Evolutionary conservation across 1,140 invertebrate genomes (phyloP).

Genomic region (Gerris buenoi): DNA sequence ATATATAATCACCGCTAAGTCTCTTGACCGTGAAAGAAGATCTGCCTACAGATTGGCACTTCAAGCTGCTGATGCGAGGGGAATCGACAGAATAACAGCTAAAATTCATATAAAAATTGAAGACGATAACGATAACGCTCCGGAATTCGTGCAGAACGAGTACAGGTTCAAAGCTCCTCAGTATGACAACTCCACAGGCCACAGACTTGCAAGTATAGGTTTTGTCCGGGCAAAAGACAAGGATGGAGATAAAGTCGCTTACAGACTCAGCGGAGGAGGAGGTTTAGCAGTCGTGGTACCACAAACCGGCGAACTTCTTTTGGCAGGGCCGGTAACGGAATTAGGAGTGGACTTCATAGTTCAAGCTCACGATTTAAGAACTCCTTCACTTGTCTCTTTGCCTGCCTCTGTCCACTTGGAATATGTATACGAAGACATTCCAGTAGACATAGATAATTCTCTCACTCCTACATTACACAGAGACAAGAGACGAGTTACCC

Average conservation of each 20-base stretch:
- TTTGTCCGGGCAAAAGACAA: slow-evolving; percentile 65
- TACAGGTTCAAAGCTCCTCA: slow-evolving; percentile 54
- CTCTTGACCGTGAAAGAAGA: slow-evolving; percentile 55
- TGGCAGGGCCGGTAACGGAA: slow-evolving; percentile 52
- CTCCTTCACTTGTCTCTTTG: slow-evolving; percentile 43
- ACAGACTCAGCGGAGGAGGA: slow-evolving; percentile 57
- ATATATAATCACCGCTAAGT: slow-evolving; percentile 49
- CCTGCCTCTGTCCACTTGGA: slow-evolving; percentile 60
- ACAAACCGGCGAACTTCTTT: slow-evolving; percentile 73
- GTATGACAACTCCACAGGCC: slow-evolving; percentile 31
- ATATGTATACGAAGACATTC: slow-evolving; percentile 42
- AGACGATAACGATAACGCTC: slow-evolving; percentile 83
- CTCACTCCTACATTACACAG: slow-evolving; percentile 35
- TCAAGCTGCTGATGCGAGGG: slow-evolving; percentile 55
- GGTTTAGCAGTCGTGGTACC: slow-evolving; percentile 73
- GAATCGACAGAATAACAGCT: slow-evolving; percentile 53
- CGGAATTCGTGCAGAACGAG: slow-evolving; percentile 55
- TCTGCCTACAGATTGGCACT: slow-evolving; percentile 52
- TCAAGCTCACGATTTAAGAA: slow-evolving; percentile 63
- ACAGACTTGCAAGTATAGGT: slow-evolving; percentile 62
- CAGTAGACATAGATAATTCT: slow-evolving; percentile 37
- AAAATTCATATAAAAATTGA: slow-evolving; percentile 54
- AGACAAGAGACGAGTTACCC: slow-evolving; percentile 63
- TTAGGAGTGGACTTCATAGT: slow-evolving; percentile 52
- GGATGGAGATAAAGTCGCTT: slow-evolving; percentile 74